Conservation (phyloP, 37 sponge, comb jelly and placozoan species). For the Petrosia ficiformis region DNA sequence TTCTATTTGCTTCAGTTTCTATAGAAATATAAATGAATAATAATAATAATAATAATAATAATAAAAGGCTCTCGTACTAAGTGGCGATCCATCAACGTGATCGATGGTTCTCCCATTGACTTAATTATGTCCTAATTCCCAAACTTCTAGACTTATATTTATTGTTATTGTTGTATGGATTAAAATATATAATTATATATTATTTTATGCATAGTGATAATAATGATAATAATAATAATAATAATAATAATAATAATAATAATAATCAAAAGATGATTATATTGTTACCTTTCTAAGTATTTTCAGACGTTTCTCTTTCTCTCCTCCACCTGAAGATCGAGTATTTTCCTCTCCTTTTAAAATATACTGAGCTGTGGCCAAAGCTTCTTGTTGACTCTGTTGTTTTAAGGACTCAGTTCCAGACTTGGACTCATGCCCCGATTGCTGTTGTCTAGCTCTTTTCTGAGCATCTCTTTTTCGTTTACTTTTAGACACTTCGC, state of each 20-base stretch:
- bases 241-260: neutral
- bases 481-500: neutral
- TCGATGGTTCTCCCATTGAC: too few relatives aligned
- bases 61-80: too few relatives aligned
- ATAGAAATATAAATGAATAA: neutral
- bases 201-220: neutral
- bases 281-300: conserved; percentile 61
- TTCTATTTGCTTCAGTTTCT: conserved; percentile 88
- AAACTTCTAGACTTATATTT: too few relatives aligned
- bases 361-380: conserved; percentile 2
- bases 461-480: neutral
- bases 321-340: neutral
- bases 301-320: conserved; percentile 62
- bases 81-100: too few relatives aligned
- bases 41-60: neutral
- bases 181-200: neutral
- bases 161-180: neutral
- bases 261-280: neutral
- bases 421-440: too few relatives aligned
- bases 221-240: too few relatives aligned
- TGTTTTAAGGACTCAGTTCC: neutral
- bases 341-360: neutral
- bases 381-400: neutral
- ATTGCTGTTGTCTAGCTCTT: too few relatives aligned
- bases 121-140: too few relatives aligned